Evolutionary conservation across 2,113 vertebrate genomes (phyloP).

Genomic region (zebrafish (Danio rerio)): DNA sequence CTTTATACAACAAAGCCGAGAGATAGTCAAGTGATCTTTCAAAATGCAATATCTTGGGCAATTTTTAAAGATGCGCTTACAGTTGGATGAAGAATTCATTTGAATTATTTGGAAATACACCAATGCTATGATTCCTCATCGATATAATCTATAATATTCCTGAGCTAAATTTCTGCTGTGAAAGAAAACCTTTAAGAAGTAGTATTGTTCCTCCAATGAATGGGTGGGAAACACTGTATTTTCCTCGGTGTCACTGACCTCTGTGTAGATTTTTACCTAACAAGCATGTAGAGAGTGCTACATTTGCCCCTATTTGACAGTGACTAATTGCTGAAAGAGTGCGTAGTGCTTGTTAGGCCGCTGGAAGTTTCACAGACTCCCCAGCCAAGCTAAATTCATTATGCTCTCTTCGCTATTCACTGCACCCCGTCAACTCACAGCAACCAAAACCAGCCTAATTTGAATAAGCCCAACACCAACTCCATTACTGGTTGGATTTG

Average conservation of each 20-base stretch:
- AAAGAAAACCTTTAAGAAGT: constrained; percentile 25
- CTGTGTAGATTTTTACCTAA: constrained; percentile 84
- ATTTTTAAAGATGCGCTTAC: not conserved
- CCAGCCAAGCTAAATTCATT: constrained; percentile 80
- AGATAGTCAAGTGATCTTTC: not conserved
- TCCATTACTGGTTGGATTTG: not conserved
- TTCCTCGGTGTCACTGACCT: constrained; percentile 79
- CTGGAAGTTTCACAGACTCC: constrained; percentile 73
- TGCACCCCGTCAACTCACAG: constrained; percentile 70
- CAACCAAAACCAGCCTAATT: constrained; percentile 64
- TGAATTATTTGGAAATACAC: not conserved
- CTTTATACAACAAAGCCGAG: constrained; percentile 22
- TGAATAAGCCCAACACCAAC: constrained; percentile 21
- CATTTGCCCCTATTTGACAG: constrained; percentile 85
- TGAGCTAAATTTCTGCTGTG: not conserved
- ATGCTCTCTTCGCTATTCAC: constrained; percentile 76
- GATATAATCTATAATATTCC: constrained; percentile 2
- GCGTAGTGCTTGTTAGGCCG: constrained; percentile 81
- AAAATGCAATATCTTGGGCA: constrained; percentile 5
- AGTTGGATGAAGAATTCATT: not conserved
- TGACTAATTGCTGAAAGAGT: constrained; percentile 83
- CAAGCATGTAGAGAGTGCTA: constrained; percentile 81
- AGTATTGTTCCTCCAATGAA: constrained; percentile 52
- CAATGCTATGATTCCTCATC: not conserved
- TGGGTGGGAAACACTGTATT: constrained; percentile 72